Evolutionary conservation across 2,888 invertebrate genomes (phyloP).

Genomic region (Agrypnus murinus): DNA sequence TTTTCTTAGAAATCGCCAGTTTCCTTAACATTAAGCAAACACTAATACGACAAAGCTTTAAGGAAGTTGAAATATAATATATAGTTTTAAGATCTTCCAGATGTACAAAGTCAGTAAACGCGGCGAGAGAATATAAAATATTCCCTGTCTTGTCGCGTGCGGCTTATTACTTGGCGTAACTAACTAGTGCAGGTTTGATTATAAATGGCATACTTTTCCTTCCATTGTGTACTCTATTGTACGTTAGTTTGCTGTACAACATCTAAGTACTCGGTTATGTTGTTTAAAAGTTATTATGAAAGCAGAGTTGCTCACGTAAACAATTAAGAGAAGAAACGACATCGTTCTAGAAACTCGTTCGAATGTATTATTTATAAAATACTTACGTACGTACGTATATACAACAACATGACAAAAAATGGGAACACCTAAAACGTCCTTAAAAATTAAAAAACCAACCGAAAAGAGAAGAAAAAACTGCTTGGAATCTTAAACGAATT

Average conservation of each 20-base stretch:
- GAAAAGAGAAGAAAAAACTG: too few relatives aligned
- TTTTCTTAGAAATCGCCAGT: too few relatives aligned
- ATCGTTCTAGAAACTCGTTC: constrained; percentile 12
- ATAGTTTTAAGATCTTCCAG: constrained; percentile 28
- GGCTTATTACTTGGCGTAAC: constrained; percentile 59
- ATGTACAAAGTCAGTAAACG: constrained; percentile 31
- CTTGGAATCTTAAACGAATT: constrained; percentile 4
- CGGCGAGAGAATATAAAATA: constrained; percentile 39
- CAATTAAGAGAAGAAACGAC: constrained; percentile 11
- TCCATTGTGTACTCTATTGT: constrained; percentile 45
- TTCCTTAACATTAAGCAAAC: too few relatives aligned
- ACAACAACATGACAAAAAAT: too few relatives aligned
- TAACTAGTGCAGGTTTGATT: constrained; percentile 55
- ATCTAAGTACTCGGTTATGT: constrained; percentile 17
- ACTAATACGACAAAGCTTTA: not conserved
- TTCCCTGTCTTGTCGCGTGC: constrained; percentile 57
- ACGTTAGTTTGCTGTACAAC: constrained; percentile 30
- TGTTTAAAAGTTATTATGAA: constrained; percentile 13
- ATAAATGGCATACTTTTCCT: constrained; percentile 53
- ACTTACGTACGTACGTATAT: too few relatives aligned
- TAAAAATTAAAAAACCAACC: constrained; percentile 16
- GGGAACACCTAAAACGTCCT: constrained; percentile 2
- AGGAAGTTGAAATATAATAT: constrained; percentile 7
- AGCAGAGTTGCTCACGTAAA: constrained; percentile 15
- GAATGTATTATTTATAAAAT: constrained; percentile 13